Base-by-base conservation (phyloP, 2,888 invertebrate genomes). In the Synanthedon andrenaeformis region DNA sequence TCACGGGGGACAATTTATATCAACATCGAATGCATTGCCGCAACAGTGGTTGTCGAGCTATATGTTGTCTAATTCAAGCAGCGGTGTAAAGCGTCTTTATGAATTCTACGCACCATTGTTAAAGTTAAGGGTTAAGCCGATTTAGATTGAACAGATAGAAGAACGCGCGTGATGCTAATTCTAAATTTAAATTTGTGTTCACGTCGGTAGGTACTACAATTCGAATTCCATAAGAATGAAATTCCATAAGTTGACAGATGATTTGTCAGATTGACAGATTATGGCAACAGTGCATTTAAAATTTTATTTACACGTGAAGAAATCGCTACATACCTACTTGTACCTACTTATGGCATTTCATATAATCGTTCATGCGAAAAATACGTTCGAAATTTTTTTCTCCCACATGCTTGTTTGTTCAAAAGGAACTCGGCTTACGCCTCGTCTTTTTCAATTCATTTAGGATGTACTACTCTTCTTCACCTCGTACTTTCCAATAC, bases 121-220 rank as follows among this genome's bases (percentile, higher is more conserved):
- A 58, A 61, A 67, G 68, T 70, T 63, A 66, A 73, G 72, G 71
- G 66, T 70, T 78, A 81, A 81, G 79, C 82, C 79, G 82, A 80
- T 83, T 82, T 79, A 82, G 83, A 82, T 82, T 66, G 65, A 59
- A 63, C 67, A 62, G 82, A 82, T 82, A 79, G 69, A 72, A 63
- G 65, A 64, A 64, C 69, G 69, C 62, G 66, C 70, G 65, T 72
- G 76, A 81, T 76, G 76, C 77, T 80, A 76, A 82, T 79, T 82
- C 75, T 67, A 78, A 77, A 77, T 77, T 73, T 70, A 70, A 76
- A 74, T 74, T 65, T 69, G 68, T 67, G 66, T 70, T 66, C 64
- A 67, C 65, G 65, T 65, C 65, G 57, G 55, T 57, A 54, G 49
- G 35, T 62, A 68, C 23, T 67, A 70, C 72, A 74, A 74, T 72